phyloP scores from a whole-genome alignment of 2,113 vertebrate species.

The Clarias gariepinus region DNA sequence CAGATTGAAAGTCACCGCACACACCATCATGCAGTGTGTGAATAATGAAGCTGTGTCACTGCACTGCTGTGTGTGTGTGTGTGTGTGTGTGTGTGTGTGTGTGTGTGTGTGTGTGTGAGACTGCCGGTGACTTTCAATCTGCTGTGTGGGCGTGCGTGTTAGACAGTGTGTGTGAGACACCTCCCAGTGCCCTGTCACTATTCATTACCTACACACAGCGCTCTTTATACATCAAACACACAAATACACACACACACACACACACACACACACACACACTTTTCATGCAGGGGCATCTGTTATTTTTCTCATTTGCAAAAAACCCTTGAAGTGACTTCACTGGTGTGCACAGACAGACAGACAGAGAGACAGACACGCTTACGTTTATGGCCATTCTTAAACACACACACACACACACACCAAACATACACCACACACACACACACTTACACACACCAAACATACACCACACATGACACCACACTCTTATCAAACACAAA shows the following conservation, averaged over 20 bases:
- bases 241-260: not conserved
- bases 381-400: not conserved
- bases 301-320: constrained; percentile 37
- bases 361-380: not conserved
- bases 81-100: constrained; percentile 14
- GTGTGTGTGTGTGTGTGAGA: constrained; percentile 14
- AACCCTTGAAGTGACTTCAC: constrained; percentile 40
- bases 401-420: not conserved
- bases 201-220: constrained; percentile 25
- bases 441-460: too few species aligned
- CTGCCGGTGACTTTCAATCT: not conserved
- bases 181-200: constrained; percentile 44
- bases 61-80: constrained; percentile 8
- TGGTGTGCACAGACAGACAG: not conserved
- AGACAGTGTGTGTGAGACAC: constrained; percentile 26
- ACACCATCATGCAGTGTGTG: constrained; percentile 1
- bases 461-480: not conserved
- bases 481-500: too few species aligned
- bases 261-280: constrained; percentile 6
- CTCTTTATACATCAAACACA: constrained; percentile 22
- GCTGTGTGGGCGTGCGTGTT: constrained; percentile 22
- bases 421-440: too few species aligned
- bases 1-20: not conserved
- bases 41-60: constrained; percentile 6
- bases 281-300: constrained; percentile 26